phyloP scores from a whole-genome alignment of 2,113 vertebrate genomes.

The Antechinus flavipes region DNA sequence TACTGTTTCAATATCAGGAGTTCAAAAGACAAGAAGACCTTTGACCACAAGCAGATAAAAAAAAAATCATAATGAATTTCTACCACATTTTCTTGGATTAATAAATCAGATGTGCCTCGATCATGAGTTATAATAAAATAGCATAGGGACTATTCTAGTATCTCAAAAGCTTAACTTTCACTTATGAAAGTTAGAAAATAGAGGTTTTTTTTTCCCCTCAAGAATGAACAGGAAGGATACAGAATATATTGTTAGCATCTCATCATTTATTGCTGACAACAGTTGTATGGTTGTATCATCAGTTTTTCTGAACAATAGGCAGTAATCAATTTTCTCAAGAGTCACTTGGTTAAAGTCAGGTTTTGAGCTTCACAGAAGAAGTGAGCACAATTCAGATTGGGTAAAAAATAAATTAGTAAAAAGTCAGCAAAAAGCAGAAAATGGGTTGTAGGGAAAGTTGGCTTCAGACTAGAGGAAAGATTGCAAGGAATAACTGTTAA shows the following conservation, averaged over 20 bases:
- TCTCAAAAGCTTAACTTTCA: slow-evolving; percentile 29
- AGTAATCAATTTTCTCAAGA: slow-evolving; percentile 11
- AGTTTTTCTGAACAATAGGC: not conserved
- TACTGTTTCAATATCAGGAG: slow-evolving; percentile 34
- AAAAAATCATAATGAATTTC: slow-evolving; percentile 34
- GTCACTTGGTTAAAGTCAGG: not conserved
- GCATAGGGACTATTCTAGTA: not conserved
- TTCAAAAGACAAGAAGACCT: slow-evolving; percentile 43
- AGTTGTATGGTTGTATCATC: not conserved
- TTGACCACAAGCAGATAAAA: slow-evolving; percentile 32
- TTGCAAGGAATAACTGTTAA: not conserved
- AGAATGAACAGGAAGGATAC: not conserved
- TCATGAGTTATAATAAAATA: not conserved
- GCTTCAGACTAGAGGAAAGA: not conserved
- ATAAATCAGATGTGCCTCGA: slow-evolving; percentile 5
- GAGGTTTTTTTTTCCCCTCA: slow-evolving; percentile 1
- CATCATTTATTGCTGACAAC: slow-evolving; percentile 17
- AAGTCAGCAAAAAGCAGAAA: not conserved
- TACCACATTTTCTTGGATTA: not conserved
- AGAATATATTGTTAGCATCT: slow-evolving; percentile 11
- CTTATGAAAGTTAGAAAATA: slow-evolving; percentile 13
- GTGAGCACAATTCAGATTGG: not conserved
- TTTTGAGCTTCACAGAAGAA: not conserved
- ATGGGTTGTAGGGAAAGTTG: not conserved
- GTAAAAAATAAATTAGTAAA: not conserved